Evolutionary conservation across 2,888 invertebrate genomes (phyloP).

Genomic region (Cylloceria caligata): DNA sequence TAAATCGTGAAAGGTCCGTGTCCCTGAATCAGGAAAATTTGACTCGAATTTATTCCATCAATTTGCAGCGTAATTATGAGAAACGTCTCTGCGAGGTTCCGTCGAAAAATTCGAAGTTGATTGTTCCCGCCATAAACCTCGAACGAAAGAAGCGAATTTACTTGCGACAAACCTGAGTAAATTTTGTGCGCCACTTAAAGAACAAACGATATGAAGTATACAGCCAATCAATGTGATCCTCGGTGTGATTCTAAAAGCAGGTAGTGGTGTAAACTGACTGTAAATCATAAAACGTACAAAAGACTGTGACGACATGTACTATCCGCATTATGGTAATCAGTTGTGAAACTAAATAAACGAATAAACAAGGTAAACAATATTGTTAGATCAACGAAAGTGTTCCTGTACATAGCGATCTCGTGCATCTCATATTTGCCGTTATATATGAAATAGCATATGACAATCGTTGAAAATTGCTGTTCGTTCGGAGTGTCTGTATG

Average conservation of each 20-base stretch:
- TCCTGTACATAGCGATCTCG: slow-evolving; percentile 2
- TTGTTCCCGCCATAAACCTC: slow-evolving; percentile 11
- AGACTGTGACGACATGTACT: neutral
- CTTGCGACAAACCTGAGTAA: neutral
- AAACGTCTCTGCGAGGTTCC: slow-evolving; percentile 25
- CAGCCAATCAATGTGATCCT: neutral
- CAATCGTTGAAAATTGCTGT: neutral
- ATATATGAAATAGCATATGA: neutral
- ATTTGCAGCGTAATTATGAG: slow-evolving; percentile 24
- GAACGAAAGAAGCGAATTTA: neutral
- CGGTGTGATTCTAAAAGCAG: neutral
- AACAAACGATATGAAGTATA: neutral
- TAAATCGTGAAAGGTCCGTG: neutral
- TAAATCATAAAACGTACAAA: slow-evolving; percentile 13
- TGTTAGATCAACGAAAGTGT: neutral
- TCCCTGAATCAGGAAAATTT: neutral
- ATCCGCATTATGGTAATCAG: neutral
- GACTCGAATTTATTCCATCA: neutral
- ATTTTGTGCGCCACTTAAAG: neutral
- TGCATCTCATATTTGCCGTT: neutral
- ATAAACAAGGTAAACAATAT: slow-evolving; percentile 8
- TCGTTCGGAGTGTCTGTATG: neutral
- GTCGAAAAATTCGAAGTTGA: slow-evolving; percentile 42
- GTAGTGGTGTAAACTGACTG: neutral
- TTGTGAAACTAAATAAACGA: neutral